A percentile compares a stretch with the other conserved stretches of the same genome.
Conservation (phyloP, 1,140 invertebrate genomes). For the Armadillidium nasatum region DNA sequence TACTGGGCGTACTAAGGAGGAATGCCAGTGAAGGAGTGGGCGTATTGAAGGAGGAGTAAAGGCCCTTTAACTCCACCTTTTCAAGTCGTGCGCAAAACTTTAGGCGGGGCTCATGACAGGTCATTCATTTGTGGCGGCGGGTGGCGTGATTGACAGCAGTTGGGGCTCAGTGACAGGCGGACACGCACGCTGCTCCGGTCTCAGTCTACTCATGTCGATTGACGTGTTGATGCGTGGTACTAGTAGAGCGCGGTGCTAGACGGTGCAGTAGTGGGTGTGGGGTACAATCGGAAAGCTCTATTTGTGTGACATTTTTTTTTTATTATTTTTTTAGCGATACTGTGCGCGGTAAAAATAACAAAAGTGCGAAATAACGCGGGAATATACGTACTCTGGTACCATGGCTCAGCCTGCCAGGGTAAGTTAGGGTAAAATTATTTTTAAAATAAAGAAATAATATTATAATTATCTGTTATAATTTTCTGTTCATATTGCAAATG, state of each 20-base stretch:
- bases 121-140: slow-evolving; percentile 46
- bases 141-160: slow-evolving; percentile 45
- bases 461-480: too few species aligned
- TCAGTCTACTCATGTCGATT: slow-evolving; percentile 45
- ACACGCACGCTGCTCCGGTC: slow-evolving; percentile 45
- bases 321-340: neutral
- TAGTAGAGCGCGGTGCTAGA: slow-evolving; percentile 38
- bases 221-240: slow-evolving; percentile 39
- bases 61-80: neutral
- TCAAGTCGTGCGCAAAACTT: neutral
- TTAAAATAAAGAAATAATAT: too few species aligned
- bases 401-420: slow-evolving; percentile 40
- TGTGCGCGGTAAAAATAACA: slow-evolving; percentile 2
- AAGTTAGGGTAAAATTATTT: slow-evolving; percentile 29
- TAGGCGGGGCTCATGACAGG: slow-evolving; percentile 36
- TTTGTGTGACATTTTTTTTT: slow-evolving; percentile 34
- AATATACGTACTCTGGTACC: slow-evolving; percentile 28
- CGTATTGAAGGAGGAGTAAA: neutral
- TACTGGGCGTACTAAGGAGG: neutral
- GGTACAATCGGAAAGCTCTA: slow-evolving; percentile 34
- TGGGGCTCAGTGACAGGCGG: slow-evolving; percentile 45
- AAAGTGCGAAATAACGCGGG: slow-evolving; percentile 21
- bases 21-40: neutral
- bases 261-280: slow-evolving; percentile 40
- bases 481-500: too few species aligned